Conservation (phyloP, 2,797 vertebrate species). For the Loris lydekkerianus region DNA sequence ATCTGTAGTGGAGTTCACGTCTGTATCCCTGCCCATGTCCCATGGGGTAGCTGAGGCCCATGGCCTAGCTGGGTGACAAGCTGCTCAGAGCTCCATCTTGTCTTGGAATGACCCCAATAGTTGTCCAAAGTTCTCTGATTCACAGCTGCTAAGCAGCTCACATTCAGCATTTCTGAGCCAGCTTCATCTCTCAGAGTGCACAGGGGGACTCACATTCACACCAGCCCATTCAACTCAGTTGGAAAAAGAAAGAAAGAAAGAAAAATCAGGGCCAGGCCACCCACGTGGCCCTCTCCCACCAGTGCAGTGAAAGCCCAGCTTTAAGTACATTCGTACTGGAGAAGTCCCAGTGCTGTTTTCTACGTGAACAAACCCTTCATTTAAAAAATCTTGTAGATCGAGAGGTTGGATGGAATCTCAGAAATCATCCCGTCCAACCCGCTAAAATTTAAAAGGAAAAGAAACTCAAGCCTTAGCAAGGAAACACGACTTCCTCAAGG, state of each 20-base stretch:
- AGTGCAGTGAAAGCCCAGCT: background rate
- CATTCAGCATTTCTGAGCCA: background rate
- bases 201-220: background rate
- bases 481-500: background rate
- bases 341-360: background rate
- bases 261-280: background rate
- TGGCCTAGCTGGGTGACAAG: background rate
- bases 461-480: background rate
- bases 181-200: background rate
- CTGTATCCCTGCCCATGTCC: background rate
- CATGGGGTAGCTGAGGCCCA: background rate
- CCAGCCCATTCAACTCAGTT: background rate
- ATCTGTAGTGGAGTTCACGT: background rate
- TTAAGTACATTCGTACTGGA: background rate
- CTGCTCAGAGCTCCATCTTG: rapidly evolving
- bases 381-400: background rate
- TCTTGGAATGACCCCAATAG: background rate
- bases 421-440: background rate
- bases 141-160: background rate
- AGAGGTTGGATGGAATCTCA: background rate
- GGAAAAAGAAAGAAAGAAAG: background rate
- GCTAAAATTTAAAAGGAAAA: background rate
- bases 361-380: background rate
- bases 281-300: rapidly evolving
- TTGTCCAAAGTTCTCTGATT: background rate